Evolutionary conservation across 1,140 invertebrate genomes (phyloP).

Genomic region (Agrilus planipennis): DNA sequence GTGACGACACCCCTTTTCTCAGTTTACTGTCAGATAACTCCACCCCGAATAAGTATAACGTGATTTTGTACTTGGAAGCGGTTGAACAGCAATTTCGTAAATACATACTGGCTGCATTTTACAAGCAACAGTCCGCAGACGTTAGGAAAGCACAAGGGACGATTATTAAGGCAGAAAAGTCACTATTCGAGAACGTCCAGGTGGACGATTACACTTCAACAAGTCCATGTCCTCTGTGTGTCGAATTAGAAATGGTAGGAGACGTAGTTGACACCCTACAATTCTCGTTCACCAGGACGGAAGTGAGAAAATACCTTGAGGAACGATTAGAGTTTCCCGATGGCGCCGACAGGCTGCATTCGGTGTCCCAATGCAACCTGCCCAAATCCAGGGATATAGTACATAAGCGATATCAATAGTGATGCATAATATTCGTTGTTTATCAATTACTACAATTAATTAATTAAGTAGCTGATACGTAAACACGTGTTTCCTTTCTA

Average conservation of each 20-base stretch:
- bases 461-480: too few relatives aligned
- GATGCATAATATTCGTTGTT: too few relatives aligned
- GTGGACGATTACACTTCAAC: constrained; percentile 15
- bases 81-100: constrained; percentile 46
- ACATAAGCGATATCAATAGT: constrained; percentile 40
- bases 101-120: constrained; percentile 42
- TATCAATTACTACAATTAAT: too few relatives aligned
- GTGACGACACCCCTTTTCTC: constrained; percentile 56
- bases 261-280: constrained; percentile 37
- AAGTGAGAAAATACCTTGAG: constrained; percentile 32
- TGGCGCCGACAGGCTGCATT: constrained; percentile 35
- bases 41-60: constrained; percentile 53
- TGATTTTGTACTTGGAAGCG: constrained; percentile 57
- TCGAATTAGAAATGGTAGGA: constrained; percentile 40
- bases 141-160: neutral
- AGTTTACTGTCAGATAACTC: constrained; percentile 49
- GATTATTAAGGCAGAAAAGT: neutral
- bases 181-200: neutral
- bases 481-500: too few relatives aligned
- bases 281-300: constrained; percentile 29
- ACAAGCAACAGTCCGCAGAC: too few relatives aligned
- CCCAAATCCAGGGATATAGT: constrained; percentile 41
- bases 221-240: constrained; percentile 23
- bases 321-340: constrained; percentile 29
- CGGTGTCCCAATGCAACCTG: constrained; percentile 40